phyloP scores from a whole-genome alignment of 2,888 invertebrate species.

The Isoperla grammatica region DNA sequence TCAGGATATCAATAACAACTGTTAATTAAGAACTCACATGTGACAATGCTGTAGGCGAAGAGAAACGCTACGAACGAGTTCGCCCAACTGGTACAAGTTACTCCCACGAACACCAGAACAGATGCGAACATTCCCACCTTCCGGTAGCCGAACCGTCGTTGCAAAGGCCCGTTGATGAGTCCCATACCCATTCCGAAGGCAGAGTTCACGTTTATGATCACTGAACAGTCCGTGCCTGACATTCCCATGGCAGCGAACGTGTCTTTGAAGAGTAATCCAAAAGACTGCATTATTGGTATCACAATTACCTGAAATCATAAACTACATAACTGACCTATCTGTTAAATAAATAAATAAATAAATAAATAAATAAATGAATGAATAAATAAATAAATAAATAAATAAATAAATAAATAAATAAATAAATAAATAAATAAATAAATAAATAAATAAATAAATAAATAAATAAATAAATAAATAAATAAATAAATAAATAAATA shows the following conservation, averaged over 20 bases:
- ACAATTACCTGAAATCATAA: slow-evolving; percentile 57
- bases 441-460: too few relatives aligned
- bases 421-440: too few relatives aligned
- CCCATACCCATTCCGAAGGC: slow-evolving; percentile 54
- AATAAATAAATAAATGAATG: too few relatives aligned
- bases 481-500: too few relatives aligned
- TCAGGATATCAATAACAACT: too few relatives aligned
- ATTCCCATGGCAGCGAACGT: slow-evolving; percentile 50
- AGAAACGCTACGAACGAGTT: slow-evolving; percentile 54
- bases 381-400: too few relatives aligned
- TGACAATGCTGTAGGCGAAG: slow-evolving; percentile 60
- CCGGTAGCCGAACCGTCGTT: slow-evolving; percentile 57
- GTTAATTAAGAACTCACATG: too few relatives aligned
- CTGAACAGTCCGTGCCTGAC: slow-evolving; percentile 54
- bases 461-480: too few relatives aligned
- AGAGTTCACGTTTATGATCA: slow-evolving; percentile 60
- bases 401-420: too few relatives aligned
- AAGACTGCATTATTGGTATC: slow-evolving; percentile 58
- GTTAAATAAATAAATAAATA: too few relatives aligned
- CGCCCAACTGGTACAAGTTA: slow-evolving; percentile 54
- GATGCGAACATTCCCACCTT: slow-evolving; percentile 57
- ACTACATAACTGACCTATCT: too few relatives aligned
- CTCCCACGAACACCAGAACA: slow-evolving; percentile 50
- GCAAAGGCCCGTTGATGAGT: slow-evolving; percentile 58
- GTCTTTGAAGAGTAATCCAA: slow-evolving; percentile 62